Evolutionary conservation across 2,888 invertebrate genomes (phyloP), one percentile per base, ranked within the genome.

Genomic region (Belgica antarctica): DNA sequence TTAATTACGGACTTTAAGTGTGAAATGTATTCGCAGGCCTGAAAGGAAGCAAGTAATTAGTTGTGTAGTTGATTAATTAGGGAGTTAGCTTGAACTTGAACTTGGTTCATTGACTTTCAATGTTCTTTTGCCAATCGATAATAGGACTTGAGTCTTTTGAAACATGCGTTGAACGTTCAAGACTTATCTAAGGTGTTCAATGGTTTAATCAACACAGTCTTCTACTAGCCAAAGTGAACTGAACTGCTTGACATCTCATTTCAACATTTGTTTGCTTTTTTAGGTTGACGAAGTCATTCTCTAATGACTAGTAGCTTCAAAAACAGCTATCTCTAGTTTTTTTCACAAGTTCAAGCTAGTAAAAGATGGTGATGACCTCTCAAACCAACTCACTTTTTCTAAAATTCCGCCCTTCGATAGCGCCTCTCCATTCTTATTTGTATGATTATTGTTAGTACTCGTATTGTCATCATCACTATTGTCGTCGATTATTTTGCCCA

Each of bases 11-110:
- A 19, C 57, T 70, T 70, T 10, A 70, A 25, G 46, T 70, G 70
- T 15, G 70, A 36, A 19, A 70, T 70, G 24, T 70, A 70, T 31
- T 70, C 70, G 19, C 70, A 70, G 36, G 70, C 70, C 61, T 70
- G 7, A 46, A 24, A 65, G 7, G 7, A 34, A 62, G 36, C 3
- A n/a, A n/a, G n/a, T 22, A 25, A 28, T 31, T 61, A 10, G 15
- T 8, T 31, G 34, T 8, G 12, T n/a, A n/a, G n/a, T n/a, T 31
- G 12, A 31, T 31, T 8, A 31, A 31, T 31, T 5, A 31, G 12
- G 5, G 34, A 31, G 34, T 31, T 12, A 31, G 5, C 12, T 31
- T 31, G 7, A 31, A 31, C 34, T 31, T 31, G 12, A 12, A 8
- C 34, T 31, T 31, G 5, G 52, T 52, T 41, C 41, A 15, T 10